Conservation (phyloP, 2,113 vertebrate species). For the Mesoclemmys tuberculata region DNA sequence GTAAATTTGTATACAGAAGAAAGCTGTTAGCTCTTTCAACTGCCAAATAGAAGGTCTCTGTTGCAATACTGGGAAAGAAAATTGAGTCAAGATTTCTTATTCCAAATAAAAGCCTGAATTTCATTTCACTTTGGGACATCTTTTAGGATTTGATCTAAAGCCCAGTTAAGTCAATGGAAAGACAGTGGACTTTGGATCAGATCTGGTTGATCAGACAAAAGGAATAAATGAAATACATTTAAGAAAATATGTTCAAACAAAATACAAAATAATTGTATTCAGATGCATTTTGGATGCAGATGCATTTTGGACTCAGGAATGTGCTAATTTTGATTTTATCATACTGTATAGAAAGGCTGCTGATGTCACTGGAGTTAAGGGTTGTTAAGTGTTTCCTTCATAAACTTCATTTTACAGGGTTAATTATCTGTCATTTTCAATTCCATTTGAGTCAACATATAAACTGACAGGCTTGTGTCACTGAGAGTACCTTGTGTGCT, state of each 20-base stretch:
- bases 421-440: background rate
- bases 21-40: conserved; percentile 18
- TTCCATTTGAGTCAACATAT: background rate
- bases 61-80: background rate
- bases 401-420: background rate
- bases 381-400: background rate
- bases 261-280: too few species aligned
- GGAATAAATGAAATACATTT: conserved; percentile 17
- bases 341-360: background rate
- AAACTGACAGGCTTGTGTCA: background rate
- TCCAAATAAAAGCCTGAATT: conserved; percentile 52
- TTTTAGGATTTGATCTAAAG: background rate
- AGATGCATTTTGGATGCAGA: background rate
- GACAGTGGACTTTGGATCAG: background rate
- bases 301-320: background rate
- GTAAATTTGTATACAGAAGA: background rate
- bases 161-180: conserved; percentile 2
- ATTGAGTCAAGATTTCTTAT: background rate
- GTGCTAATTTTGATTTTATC: background rate
- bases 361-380: background rate
- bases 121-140: conserved; percentile 56
- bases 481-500: background rate
- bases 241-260: conserved; percentile 13
- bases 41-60: conserved; percentile 26
- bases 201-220: background rate